phyloP scores from a whole-genome alignment of 1,140 invertebrate genomes.

The Notospermus geniculatus region DNA sequence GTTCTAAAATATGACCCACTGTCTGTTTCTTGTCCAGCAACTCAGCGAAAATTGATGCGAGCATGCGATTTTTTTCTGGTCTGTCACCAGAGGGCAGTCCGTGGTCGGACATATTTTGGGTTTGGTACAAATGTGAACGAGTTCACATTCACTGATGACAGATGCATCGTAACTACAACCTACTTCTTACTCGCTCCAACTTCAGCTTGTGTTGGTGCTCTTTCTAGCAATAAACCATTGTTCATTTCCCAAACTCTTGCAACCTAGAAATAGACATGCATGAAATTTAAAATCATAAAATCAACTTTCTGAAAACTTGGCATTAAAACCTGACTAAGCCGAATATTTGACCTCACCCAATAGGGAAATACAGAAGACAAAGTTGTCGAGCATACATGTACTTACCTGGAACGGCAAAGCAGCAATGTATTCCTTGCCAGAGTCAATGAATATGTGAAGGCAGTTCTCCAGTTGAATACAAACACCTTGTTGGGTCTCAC shows the following conservation, averaged over 20 bases:
- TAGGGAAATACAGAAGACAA: too few species aligned
- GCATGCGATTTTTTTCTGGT: too few species aligned
- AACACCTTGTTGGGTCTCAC: slow-evolving; percentile 60
- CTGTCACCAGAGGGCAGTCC: too few species aligned
- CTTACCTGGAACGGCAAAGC: slow-evolving; percentile 82
- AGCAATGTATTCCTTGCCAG: slow-evolving; percentile 78
- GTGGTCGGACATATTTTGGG: too few species aligned
- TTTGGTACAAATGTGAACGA: too few species aligned
- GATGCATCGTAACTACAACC: not conserved
- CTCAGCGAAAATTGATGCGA: too few species aligned
- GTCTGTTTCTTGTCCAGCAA: too few species aligned
- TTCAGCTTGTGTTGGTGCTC: slow-evolving; percentile 20
- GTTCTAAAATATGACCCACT: too few species aligned
- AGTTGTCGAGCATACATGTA: slow-evolving; percentile 7
- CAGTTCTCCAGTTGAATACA: slow-evolving; percentile 75
- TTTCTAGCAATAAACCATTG: slow-evolving; percentile 74
- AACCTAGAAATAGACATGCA: slow-evolving; percentile 59
- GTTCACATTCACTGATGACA: too few species aligned
- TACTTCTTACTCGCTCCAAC: not conserved
- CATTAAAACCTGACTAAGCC: too few species aligned
- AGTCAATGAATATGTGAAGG: slow-evolving; percentile 73
- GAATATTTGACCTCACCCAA: too few species aligned
- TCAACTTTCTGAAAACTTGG: too few species aligned
- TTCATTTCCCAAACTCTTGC: slow-evolving; percentile 70
- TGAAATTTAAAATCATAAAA: slow-evolving; percentile 12